Conservation (phyloP, 2,113 vertebrate genomes). For the Nothoprocta perdicaria region DNA sequence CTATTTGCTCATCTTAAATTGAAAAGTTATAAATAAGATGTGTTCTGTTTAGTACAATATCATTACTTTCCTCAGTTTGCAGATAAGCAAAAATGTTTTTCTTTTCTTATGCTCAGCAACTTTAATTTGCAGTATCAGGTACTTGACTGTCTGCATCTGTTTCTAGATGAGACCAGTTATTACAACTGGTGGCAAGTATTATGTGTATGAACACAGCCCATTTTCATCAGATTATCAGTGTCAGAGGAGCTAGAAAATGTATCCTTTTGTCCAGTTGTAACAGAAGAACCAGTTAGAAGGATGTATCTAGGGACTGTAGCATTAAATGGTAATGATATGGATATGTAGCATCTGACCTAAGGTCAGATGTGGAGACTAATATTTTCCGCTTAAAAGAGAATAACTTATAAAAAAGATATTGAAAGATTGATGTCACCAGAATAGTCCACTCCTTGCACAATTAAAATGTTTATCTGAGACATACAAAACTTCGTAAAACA, state of each 20-base stretch:
- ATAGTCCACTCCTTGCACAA: background rate
- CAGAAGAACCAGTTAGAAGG: background rate
- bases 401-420: background rate
- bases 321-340: background rate
- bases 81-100: background rate
- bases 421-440: background rate
- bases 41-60: background rate
- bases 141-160: background rate
- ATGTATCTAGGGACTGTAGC: background rate
- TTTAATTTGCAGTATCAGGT: background rate
- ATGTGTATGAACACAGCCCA: background rate
- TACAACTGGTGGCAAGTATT: background rate
- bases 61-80: background rate
- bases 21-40: background rate
- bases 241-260: background rate
- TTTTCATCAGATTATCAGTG: slow-evolving; percentile 21
- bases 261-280: slow-evolving; percentile 14
- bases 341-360: background rate
- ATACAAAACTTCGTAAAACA: background rate
- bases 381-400: background rate
- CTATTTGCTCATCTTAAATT: background rate
- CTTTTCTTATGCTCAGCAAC: background rate
- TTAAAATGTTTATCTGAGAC: background rate
- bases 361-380: background rate
- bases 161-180: background rate